Base-by-base conservation (phyloP, 2,888 invertebrate genomes). In the Drosophila ustulata region DNA sequence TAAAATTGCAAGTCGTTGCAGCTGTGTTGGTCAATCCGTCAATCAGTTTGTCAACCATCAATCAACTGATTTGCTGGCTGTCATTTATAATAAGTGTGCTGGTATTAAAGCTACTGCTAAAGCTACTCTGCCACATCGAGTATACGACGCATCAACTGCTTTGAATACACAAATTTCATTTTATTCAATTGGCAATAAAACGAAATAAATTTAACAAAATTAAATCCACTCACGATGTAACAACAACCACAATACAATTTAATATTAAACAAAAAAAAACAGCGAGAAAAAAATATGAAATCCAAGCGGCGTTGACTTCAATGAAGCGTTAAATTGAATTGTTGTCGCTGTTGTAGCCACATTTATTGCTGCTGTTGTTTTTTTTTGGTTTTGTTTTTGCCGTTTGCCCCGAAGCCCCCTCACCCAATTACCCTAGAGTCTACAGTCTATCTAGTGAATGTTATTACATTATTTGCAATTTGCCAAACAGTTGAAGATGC, bases 261-360 rank as follows among this genome's bases (percentile, higher is more conserved):
- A 30, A 58, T 13, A 56, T 51, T 28, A 46, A 47, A 61, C 61
- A 71, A 51, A 28, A 53, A 30, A 56, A 63, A 41, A 41, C 30
- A 37, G 23, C 25, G 45, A 69, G 62, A 67, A 53, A 51, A 73
- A 67, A 62, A 59, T 51, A 50, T 47, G 37, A 74, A 70, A 53
- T 49, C 43, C 52, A 58, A 61, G 41, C 55, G 57, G 65, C 66
- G 72, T 30, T 45, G 67, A 47, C 61, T 72, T 63, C 82, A 79
- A 71, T 83, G 83, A 83, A 82, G 78, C 83, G 80, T 78, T 86
- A 83, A 83, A 86, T 89, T 87, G 75, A 84, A 84, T 89, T 85
- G 82, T 83, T 84, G 77, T 88, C 84, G 78, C 69, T 61, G 59
- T 57, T 69, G 65, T 69, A 70, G 79, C 71, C 82, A 57, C 74